Conservation (phyloP, 2,797 vertebrate species). For the Paratrypauchen microcephalus region DNA sequence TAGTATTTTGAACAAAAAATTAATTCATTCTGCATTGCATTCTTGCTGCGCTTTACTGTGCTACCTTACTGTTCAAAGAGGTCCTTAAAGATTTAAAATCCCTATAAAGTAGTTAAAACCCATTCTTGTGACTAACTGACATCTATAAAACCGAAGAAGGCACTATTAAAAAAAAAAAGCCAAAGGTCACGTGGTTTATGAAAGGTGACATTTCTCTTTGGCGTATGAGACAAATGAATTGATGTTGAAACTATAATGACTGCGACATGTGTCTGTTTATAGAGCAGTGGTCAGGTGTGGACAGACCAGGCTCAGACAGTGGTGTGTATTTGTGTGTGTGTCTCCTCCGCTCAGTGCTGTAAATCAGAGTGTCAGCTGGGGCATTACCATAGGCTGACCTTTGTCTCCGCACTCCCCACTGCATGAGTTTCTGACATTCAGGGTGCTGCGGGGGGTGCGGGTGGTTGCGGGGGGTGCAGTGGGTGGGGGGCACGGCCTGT, state of each 20-base stretch:
- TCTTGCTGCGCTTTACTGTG: background rate
- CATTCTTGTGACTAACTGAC: background rate
- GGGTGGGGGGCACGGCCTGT: conserved; percentile 52
- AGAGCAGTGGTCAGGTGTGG: conserved; percentile 37
- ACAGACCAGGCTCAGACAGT: conserved; percentile 26
- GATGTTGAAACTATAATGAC: background rate
- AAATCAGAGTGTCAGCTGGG: conserved; percentile 66
- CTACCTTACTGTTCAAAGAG: background rate
- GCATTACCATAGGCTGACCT: conserved; percentile 81
- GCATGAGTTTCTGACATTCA: conserved; percentile 76
- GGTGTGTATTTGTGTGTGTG: conserved; percentile 60
- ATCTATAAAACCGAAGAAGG: background rate
- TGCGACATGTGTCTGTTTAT: background rate
- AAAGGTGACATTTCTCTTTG: conserved; percentile 8
- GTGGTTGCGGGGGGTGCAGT: too few species aligned
- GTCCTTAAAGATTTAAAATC: background rate
- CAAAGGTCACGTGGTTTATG: conserved; percentile 3
- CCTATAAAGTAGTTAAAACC: background rate
- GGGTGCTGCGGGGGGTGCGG: conserved; percentile 52
- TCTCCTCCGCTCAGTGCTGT: conserved; percentile 53
- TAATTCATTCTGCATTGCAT: background rate
- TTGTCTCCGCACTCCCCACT: conserved; percentile 68
- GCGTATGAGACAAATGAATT: conserved; percentile 5
- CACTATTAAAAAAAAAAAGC: background rate
- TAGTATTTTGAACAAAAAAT: background rate